Percentiles rank a stretch among this genome's conserved stretches.
These are phyloP conservation scores for Lerista edwardsae DNA, from an alignment of 2,797 vertebrate species.

Conservation along the genomic window DNA sequence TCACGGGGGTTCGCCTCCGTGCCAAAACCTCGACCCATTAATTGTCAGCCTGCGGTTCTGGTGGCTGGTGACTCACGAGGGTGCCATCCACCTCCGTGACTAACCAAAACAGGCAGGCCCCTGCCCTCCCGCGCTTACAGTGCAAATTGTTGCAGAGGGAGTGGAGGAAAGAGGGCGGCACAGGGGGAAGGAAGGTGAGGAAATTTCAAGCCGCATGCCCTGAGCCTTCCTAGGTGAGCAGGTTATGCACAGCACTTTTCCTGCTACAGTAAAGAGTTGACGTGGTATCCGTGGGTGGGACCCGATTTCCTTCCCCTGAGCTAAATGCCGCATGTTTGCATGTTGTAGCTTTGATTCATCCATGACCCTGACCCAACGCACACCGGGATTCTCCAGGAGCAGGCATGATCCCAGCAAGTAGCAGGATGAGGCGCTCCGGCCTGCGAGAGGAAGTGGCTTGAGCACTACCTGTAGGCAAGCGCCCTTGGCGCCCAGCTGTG, in stretches of 20 bases:
- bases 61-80: not conserved
- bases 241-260: not conserved
- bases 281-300: not conserved
- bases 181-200: not conserved
- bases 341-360: not conserved
- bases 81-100: not conserved
- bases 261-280: not conserved
- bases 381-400: not conserved
- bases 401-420: slow-evolving; percentile 40
- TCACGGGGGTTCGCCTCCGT: too few species aligned
- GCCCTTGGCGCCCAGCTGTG: not conserved
- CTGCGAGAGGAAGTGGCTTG: slow-evolving; percentile 13
- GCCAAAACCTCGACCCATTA: not conserved
- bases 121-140: not conserved
- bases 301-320: not conserved
- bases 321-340: not conserved
- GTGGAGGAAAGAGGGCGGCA: not conserved
- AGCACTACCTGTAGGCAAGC: not conserved
- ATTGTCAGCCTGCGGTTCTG: not conserved
- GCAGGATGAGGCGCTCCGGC: slow-evolving; percentile 1
- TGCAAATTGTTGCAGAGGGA: too few species aligned
- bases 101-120: too few species aligned
- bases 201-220: too few species aligned
- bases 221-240: not conserved
- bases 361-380: not conserved